phyloP scores from a whole-genome alignment of 2,797 vertebrate genomes.

The Anabas testudineus region DNA sequence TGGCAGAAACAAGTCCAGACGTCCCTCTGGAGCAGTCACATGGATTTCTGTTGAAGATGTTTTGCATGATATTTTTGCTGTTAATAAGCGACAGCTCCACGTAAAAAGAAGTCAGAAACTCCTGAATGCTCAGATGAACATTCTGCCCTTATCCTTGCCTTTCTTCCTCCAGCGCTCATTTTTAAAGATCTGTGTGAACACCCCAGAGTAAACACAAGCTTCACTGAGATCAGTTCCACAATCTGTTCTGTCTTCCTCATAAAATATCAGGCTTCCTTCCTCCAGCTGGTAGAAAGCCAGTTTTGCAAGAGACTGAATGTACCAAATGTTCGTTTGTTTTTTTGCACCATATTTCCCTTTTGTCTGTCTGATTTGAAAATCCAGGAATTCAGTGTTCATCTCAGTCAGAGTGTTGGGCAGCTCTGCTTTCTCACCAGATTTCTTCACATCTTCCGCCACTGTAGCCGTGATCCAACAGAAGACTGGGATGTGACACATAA shows the following conservation, averaged over 20 bases:
- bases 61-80: conserved; percentile 15
- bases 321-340: conserved; percentile 5
- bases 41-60: conserved; percentile 2
- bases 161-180: neutral
- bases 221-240: neutral
- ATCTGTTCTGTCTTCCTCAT: conserved; percentile 22
- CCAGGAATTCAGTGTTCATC: conserved; percentile 29
- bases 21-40: conserved; percentile 13
- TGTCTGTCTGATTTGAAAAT: conserved; percentile 7
- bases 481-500: conserved; percentile 42
- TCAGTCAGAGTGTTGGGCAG: conserved; percentile 43
- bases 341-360: conserved; percentile 5
- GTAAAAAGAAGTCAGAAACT: conserved; percentile 12
- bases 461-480: conserved; percentile 29
- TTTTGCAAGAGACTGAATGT: conserved; percentile 11
- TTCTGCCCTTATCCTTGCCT: neutral
- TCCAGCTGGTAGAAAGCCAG: conserved; percentile 19
- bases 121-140: conserved; percentile 32
- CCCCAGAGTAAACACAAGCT: conserved; percentile 28
- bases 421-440: neutral
- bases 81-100: neutral
- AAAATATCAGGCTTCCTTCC: conserved; percentile 22
- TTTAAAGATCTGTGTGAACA: conserved; percentile 43
- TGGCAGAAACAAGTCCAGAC: conserved; percentile 29
- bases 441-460: conserved; percentile 19